Evolutionary conservation across 2,888 invertebrate genomes (phyloP), one percentile per base, ranked within the genome.

Genomic region (Macaria notata): DNA sequence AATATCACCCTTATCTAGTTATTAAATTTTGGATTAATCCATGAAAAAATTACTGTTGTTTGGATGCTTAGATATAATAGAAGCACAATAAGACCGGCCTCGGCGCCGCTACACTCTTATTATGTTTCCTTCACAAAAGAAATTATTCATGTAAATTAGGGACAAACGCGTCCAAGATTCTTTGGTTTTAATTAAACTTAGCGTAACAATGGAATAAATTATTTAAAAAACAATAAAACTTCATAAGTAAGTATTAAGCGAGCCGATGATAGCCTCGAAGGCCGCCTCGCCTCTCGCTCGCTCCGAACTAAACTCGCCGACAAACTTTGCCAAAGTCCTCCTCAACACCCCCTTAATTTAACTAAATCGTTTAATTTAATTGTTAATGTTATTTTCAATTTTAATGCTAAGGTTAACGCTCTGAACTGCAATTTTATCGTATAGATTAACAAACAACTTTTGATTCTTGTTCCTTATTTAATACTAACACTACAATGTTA

Each of bases 391-490:
- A 75, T 65, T 73, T 74, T 73, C 73, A 66, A 80, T 78, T 84
- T 83, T 75, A 76, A 71, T 79, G 78, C 84, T 90, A 88, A 83
- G 83, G 80, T 86, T 88, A 89, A 88, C 77, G 76, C 86, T 90
- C 91, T 89, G 91, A 90, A 91, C 88, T 89, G 90, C 90, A 88
- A 71, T 86, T 89, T 87, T 88, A 87, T 86, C 78, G 79, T 86
- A 81, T 76, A 82, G 81, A 86, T 90, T 89, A 90, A 89, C 90
- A 88, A 90, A 87, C 88, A 90, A 88, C 86, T 88, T 84, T 87
- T 83, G 82, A 80, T 79, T 83, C 69, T 78, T 78, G 71, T 76
- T 81, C 76, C 76, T 79, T 83, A 74, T 79, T 81, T 76, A 79
- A 74, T 64, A 33, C 82, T 89, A 86, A 70, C 59, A 68, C 87